These are phyloP conservation scores for Agonopterix arenella DNA, from an alignment of 2,888 invertebrate genomes.

Conservation along the genomic window DNA sequence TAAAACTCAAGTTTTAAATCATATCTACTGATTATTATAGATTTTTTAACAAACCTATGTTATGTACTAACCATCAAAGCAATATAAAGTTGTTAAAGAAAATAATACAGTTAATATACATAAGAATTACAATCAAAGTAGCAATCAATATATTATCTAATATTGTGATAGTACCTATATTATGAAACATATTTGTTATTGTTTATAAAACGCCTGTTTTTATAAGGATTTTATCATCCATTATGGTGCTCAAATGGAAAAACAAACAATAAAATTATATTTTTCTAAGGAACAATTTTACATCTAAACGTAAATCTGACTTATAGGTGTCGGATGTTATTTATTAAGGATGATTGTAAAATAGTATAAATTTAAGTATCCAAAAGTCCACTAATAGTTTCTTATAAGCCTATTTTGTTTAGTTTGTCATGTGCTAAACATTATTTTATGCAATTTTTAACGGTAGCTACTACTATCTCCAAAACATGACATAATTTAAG, in stretches of 20 bases:
- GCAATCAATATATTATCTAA: not conserved
- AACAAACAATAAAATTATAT: conserved; percentile 7
- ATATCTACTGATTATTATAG: too few relatives aligned
- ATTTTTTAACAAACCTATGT: too few relatives aligned
- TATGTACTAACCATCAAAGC: too few relatives aligned
- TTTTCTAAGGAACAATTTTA: not conserved
- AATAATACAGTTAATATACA: not conserved
- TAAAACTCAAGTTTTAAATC: not conserved
- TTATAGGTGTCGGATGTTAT: conserved; percentile 5
- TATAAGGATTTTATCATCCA: conserved; percentile 2
- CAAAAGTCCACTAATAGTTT: conserved; percentile 25
- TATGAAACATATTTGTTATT: not conserved
- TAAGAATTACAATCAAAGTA: not conserved
- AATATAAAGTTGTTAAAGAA: not conserved
- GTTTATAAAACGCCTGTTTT: not conserved
- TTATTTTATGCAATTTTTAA: conserved; percentile 15
- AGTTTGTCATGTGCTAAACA: conserved; percentile 45
- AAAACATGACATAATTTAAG: conserved; percentile 42
- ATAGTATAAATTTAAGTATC: conserved; percentile 14
- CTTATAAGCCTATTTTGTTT: conserved; percentile 18
- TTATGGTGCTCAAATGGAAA: conserved; percentile 17
- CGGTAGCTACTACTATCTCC: conserved; percentile 32
- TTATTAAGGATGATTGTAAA: conserved; percentile 13
- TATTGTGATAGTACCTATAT: not conserved
- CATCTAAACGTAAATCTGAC: not conserved